A percentile compares a stretch with the other conserved stretches of the same genome.
Evolutionary conservation across 2,797 vertebrate species (phyloP).

Genomic region (Adrianichthys oophorus): DNA sequence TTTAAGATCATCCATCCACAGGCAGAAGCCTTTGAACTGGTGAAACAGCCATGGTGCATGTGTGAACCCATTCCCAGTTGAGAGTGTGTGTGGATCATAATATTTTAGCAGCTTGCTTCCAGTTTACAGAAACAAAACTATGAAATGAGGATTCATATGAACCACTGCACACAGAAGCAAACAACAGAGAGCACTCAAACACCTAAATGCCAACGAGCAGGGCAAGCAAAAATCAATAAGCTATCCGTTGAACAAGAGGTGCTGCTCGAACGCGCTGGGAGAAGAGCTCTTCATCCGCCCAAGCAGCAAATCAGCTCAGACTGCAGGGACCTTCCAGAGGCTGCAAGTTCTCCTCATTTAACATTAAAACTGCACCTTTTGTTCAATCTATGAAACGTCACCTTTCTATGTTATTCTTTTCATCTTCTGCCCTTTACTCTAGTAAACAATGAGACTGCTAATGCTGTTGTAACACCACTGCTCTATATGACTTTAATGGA

Average conservation of each 20-base stretch:
- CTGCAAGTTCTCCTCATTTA: not conserved
- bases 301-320: constrained; percentile 33
- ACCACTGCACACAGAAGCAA: not conserved
- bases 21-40: constrained; percentile 31
- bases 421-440: not conserved
- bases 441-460: not conserved
- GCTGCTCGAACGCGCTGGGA: constrained; percentile 30
- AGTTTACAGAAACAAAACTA: constrained; percentile 6
- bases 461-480: no score
- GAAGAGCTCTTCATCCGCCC: constrained; percentile 32
- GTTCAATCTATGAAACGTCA: not conserved
- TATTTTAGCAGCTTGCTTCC: not conserved
- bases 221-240: constrained; percentile 52
- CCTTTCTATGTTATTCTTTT: not conserved
- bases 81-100: no score
- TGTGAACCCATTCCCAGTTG: not conserved
- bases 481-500: no score
- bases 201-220: constrained; percentile 28
- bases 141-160: no score
- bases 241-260: constrained; percentile 47
- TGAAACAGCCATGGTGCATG: constrained; percentile 24
- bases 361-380: not conserved
- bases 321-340: not conserved
- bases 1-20: constrained; percentile 33
- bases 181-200: constrained; percentile 20